Base-by-base conservation (phyloP, 2,797 vertebrate genomes). In the Pseudopleuronectes americanus region DNA sequence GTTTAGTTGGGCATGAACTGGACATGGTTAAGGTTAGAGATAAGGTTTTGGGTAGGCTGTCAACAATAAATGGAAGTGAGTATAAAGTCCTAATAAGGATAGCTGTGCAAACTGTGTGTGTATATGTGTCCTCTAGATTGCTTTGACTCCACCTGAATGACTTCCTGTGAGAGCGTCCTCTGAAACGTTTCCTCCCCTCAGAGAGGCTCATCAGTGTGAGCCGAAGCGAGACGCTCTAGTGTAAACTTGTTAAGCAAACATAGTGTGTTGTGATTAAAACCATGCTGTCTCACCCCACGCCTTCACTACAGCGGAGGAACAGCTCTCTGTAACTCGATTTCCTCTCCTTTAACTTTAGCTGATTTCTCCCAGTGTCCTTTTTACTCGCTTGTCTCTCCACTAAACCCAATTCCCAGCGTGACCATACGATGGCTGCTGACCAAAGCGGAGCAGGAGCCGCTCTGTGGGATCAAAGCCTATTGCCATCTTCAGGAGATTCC, bases 201-300 rank as follows among this genome's bases (percentile, higher is more conserved):
- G 76, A 77, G 33, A 62, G 52, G 51, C 82, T 86, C 70, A 79
- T 76, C 59, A 68, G 66, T 1, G 7, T 1, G 8, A 66, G 41
- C 48, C 1, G 56, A 73, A 76, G 69, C 38, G 17, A 77, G 68
- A 61, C 23, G 8, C 64, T 81, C 65, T 36, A 45, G 68, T 83
- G 75, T 84, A 83, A 88, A 87, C 84, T 54, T 87, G 72, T 69
- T 77, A 86, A 85, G 65, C 70, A 90, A 85, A 88, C 80, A 77
- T 74, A 78, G 67, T 54, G 21, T 84, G 87, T 84, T 81, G 71
- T 81, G 80, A 86, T 87, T 81, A 78, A 88, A 77, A 55, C 74
- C 81, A 71, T 61, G 81, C 79, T 66, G 72, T 69, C 68, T 87
- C 57, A 36, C 70, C 72, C 58, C 63, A 57, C 38, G 69, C 49